Evolutionary conservation across 2,113 vertebrate species (phyloP).

Genomic region (Passer montanus): DNA sequence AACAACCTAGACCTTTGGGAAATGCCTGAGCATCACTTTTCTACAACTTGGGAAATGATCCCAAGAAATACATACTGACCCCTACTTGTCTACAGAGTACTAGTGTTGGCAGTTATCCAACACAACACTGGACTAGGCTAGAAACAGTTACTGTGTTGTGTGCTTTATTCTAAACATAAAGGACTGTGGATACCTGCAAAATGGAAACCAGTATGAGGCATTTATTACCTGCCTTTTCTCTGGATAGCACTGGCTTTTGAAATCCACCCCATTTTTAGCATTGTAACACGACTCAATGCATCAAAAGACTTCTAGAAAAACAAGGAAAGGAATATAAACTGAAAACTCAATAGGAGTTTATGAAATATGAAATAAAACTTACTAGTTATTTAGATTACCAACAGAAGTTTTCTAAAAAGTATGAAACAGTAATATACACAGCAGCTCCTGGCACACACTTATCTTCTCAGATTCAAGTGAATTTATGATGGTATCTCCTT

Average conservation of each 20-base stretch:
- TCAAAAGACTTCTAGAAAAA: conserved; percentile 90
- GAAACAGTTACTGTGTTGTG: background rate
- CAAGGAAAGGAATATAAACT: conserved; percentile 29
- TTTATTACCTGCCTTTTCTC: conserved; percentile 91
- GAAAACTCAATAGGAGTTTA: background rate
- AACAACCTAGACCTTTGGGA: background rate
- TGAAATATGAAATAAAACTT: background rate
- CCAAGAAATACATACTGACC: background rate
- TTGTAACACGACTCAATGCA: conserved; percentile 85
- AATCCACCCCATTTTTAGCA: conserved; percentile 95
- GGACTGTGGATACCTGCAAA: rapidly evolving
- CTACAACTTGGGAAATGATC: background rate
- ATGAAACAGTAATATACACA: background rate
- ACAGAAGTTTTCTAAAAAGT: background rate
- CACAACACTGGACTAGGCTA: rapidly evolving
- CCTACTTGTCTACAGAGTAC: background rate
- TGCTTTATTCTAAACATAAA: background rate
- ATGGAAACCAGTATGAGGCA: background rate
- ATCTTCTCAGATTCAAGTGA: background rate
- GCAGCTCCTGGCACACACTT: background rate
- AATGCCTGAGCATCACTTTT: background rate
- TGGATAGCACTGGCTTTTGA: conserved; percentile 95
- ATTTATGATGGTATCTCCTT: background rate
- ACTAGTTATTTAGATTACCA: background rate
- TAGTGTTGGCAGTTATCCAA: background rate